Percentiles rank a stretch among this genome's conserved stretches.
Evolutionary conservation across 2,888 invertebrate genomes (phyloP).

Genomic region (Rhagonycha fulva): DNA sequence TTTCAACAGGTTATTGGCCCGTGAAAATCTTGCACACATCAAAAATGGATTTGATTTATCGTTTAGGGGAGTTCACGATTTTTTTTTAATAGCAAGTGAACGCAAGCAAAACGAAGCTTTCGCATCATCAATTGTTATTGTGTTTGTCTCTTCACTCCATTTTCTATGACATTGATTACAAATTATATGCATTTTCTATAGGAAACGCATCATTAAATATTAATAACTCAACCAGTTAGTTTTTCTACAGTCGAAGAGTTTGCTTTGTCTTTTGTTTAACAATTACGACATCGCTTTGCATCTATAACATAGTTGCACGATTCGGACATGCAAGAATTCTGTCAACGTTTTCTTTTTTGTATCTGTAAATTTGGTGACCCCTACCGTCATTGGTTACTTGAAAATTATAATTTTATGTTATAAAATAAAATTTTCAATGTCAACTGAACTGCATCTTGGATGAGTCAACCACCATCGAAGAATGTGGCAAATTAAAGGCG

Average conservation of each 20-base stretch:
- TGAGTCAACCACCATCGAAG: conserved; percentile 2
- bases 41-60: no score
- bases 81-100: no score
- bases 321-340: not conserved
- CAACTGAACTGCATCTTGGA: not conserved
- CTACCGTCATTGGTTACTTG: not conserved
- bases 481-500: conserved; percentile 5
- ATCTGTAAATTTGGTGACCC: not conserved
- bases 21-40: no score
- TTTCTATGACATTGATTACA: not conserved
- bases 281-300: not conserved
- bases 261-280: not conserved
- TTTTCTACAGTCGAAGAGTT: not conserved
- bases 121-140: not conserved
- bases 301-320: not conserved
- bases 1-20: no score
- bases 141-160: not conserved
- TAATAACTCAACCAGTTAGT: not conserved
- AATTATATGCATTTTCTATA: not conserved
- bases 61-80: no score
- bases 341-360: not conserved
- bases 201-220: not conserved
- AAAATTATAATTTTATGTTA: no score
- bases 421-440: not conserved
- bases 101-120: not conserved